Evolutionary conservation across 2,113 vertebrate genomes (phyloP).

Genomic region (Prionailurus bengalensis): DNA sequence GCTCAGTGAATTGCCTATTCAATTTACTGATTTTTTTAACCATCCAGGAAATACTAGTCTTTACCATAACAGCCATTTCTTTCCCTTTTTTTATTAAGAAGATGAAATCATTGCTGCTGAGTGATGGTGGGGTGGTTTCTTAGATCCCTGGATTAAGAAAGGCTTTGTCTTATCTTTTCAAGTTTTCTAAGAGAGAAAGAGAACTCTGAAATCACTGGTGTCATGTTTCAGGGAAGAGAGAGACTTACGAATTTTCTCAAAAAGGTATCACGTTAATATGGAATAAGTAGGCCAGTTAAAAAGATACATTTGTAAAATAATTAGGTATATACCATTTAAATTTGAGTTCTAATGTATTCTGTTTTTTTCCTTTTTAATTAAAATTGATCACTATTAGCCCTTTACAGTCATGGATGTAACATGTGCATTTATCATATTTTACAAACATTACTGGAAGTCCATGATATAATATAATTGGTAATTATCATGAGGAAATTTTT

Average conservation of each 20-base stretch:
- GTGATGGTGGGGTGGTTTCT: background rate
- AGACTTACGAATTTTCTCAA: background rate
- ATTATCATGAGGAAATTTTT: background rate
- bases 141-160: conserved; percentile 51
- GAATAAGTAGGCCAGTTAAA: background rate
- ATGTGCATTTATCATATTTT: background rate
- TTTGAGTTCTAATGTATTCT: background rate
- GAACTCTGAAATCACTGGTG: conserved; percentile 2
- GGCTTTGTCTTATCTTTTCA: conserved; percentile 21
- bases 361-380: background rate
- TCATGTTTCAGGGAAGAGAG: background rate
- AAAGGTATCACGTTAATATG: conserved; percentile 13
- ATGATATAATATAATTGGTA: background rate
- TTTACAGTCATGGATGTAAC: conserved; percentile 21
- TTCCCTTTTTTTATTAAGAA: background rate
- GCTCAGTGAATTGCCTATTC: background rate
- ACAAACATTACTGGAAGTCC: background rate
- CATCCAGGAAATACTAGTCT: background rate
- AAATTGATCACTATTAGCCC: background rate
- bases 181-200: background rate
- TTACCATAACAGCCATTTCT: background rate
- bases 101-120: conserved; percentile 49
- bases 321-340: background rate
- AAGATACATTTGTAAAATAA: background rate
- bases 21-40: background rate